These are phyloP conservation scores for Altica lythri DNA, from an alignment of 2,888 invertebrate species.

Conservation along the genomic window DNA sequence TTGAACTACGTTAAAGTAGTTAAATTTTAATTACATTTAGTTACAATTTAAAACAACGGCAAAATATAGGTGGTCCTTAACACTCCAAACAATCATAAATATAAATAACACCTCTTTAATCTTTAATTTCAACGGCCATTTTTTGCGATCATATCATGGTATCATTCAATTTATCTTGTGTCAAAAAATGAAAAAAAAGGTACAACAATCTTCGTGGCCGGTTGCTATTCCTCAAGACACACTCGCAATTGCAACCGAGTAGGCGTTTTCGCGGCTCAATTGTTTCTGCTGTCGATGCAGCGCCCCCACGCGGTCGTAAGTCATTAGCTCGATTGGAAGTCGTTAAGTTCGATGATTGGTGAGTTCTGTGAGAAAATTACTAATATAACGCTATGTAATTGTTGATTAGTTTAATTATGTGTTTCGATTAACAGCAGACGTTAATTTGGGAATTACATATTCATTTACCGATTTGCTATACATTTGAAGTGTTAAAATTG, in stretches of 20 bases:
- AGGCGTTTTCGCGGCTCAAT: slow-evolving; percentile 25
- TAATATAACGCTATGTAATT: too few relatives aligned
- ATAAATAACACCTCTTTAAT: slow-evolving; percentile 11
- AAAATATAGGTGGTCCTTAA: too few relatives aligned
- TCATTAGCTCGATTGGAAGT: slow-evolving; percentile 17
- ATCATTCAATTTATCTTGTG: slow-evolving; percentile 24
- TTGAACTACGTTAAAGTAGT: too few relatives aligned
- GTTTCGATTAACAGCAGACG: too few relatives aligned
- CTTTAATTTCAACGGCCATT: slow-evolving; percentile 11
- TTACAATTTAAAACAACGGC: too few relatives aligned
- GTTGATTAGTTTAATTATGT: too few relatives aligned
- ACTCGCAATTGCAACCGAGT: slow-evolving; percentile 15
- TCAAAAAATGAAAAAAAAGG: slow-evolving; percentile 3
- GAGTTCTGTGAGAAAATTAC: too few relatives aligned
- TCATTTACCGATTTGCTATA: too few relatives aligned
- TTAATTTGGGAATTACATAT: too few relatives aligned
- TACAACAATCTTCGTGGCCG: slow-evolving; percentile 4
- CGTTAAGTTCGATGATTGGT: slow-evolving; percentile 3
- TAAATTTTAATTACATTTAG: too few relatives aligned
- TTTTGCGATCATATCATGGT: slow-evolving; percentile 5
- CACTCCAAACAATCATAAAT: slow-evolving; percentile 6
- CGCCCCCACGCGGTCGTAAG: slow-evolving; percentile 17
- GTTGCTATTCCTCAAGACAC: slow-evolving; percentile 14
- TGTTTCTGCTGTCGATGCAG: slow-evolving; percentile 20
- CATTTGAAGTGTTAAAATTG: too few relatives aligned